phyloP scores from a whole-genome alignment of 2,888 invertebrate species.

The Agrochola lota region DNA sequence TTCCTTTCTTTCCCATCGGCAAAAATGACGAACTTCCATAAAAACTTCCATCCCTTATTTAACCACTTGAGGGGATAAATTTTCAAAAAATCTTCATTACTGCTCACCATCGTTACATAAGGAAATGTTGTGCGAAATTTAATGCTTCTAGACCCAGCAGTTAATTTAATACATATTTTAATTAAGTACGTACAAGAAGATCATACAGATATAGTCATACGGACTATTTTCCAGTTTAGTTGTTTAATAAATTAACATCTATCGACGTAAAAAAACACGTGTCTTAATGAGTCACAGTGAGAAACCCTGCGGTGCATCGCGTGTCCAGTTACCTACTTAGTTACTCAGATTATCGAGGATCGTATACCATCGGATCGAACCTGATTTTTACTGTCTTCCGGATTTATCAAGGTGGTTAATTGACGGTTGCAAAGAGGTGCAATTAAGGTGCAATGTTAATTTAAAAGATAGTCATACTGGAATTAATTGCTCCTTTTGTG shows the following conservation, averaged over 20 bases:
- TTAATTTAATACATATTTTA: too few relatives aligned
- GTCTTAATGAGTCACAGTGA: constrained; percentile 62
- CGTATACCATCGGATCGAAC: constrained; percentile 50
- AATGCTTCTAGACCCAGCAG: too few relatives aligned
- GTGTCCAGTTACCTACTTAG: constrained; percentile 64
- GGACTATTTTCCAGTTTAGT: constrained; percentile 31
- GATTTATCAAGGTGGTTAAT: constrained; percentile 34
- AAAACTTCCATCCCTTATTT: too few relatives aligned
- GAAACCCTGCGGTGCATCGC: constrained; percentile 66
- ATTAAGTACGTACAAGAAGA: background rate
- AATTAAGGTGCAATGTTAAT: constrained; percentile 28
- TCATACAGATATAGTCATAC: constrained; percentile 15
- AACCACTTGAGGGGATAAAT: too few relatives aligned
- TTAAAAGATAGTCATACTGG: constrained; percentile 1
- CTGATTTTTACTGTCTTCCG: constrained; percentile 54
- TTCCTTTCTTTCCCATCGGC: too few relatives aligned
- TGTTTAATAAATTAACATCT: constrained; percentile 21
- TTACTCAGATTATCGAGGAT: constrained; percentile 65
- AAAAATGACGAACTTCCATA: too few relatives aligned
- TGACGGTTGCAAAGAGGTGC: constrained; percentile 9
- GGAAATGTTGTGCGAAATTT: too few relatives aligned
- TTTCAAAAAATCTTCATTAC: too few relatives aligned
- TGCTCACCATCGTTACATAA: too few relatives aligned
- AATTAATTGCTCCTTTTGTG: constrained; percentile 18
- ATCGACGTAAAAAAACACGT: constrained; percentile 52